Evolutionary conservation across 2,113 vertebrate genomes (phyloP), one percentile per base, ranked within the genome.

Genomic region (Cinclus mexicanus): DNA sequence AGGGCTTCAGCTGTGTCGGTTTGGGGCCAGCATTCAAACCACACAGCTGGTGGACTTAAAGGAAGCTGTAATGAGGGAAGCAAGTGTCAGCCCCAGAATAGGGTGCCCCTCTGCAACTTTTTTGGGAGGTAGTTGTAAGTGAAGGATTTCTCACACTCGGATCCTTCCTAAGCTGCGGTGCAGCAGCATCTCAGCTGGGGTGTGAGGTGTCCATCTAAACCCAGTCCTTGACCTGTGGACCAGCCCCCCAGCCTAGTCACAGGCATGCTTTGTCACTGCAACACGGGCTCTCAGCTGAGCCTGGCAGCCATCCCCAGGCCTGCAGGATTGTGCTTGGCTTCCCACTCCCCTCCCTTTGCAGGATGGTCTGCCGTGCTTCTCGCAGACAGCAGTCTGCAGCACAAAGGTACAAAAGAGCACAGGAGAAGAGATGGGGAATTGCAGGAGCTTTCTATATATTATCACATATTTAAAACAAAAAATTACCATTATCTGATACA

Each of bases 181-280:
- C 46, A 83, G 37, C 64, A 61, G 28, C 0, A 1, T 31, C 56
- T 70, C 28, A 75, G 14, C 37, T n/a, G 41, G 11, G 10, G 22
- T 44, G 22, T 8, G 46, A n/a, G 2, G 0, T 0, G 0, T 7
- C 12, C 10, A 17, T 29, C 22, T 61, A 69, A 44, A 61, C 31
- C 11, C 10, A n/a, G 47, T n/a, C 11, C 6, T 8, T 68, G 31
- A 59, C 7, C 11, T 1, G 2, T 1, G 1, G 77, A 72, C 7
- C 33, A 56, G 12, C 1, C 39, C 33, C 19, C 6, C 11, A 55
- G 57, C 6, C 42, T n/a, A 37, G 20, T 22, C 12, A 37, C 2
- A 41, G 41, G 22, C 22, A 5, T 42, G 5, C 14, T 26, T 70
- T 55, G 22, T 61, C 42, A 31, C 39, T 31, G 52, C 17, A 41